phyloP scores from a whole-genome alignment of 2,113 vertebrate genomes.

The Genyomyrus donnyi region DNA sequence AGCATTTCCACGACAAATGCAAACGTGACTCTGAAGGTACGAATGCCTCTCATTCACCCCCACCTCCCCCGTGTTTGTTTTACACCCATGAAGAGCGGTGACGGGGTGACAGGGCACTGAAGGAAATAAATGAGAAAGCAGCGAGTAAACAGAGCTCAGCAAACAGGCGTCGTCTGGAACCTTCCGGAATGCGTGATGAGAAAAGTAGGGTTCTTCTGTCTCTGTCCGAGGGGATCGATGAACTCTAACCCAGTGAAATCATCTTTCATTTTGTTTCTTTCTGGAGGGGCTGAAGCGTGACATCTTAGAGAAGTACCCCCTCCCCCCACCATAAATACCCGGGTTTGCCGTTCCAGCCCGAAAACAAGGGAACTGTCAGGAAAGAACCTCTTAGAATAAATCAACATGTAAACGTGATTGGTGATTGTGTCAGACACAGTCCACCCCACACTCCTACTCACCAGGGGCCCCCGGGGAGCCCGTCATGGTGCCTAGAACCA shows the following conservation, averaged over 20 bases:
- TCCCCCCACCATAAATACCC: background rate
- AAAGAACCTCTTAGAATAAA: background rate
- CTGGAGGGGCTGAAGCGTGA: background rate
- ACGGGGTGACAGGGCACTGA: background rate
- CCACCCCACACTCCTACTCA: background rate
- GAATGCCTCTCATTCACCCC: background rate
- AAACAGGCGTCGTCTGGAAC: background rate
- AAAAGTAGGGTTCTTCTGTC: background rate
- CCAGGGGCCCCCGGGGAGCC: background rate
- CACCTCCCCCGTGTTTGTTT: background rate
- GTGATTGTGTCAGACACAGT: background rate
- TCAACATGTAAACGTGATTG: background rate
- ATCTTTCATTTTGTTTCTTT: background rate
- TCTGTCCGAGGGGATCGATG: background rate
- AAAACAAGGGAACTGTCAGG: background rate
- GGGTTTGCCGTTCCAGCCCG: background rate
- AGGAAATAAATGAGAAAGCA: background rate
- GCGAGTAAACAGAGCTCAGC: background rate
- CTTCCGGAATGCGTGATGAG: background rate
- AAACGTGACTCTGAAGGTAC: background rate
- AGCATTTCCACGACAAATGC: background rate
- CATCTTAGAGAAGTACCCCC: background rate
- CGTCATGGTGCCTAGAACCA: background rate
- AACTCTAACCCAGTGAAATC: background rate
- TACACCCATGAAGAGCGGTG: background rate